Base-by-base conservation (phyloP, 1,140 invertebrate species). In the Diabrotica undecimpunctata region DNA sequence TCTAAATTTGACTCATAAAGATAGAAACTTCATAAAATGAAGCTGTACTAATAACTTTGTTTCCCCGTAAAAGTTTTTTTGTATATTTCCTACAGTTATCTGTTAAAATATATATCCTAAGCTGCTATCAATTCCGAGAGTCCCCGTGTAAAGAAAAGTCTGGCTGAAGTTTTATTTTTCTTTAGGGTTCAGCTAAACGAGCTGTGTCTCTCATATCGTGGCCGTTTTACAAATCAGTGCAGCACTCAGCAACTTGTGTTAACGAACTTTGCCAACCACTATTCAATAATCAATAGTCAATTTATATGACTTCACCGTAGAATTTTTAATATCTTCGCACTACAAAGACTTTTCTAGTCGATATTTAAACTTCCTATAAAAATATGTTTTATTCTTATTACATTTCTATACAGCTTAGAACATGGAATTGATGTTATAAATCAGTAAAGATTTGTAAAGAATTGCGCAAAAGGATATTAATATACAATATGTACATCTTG, bases 261-360 rank as follows among this genome's bases (percentile, higher is more conserved):
- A 62, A 62, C 61, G 61, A 62, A 62, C 61, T 62, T 62, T 54
- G 12, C 51, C 52, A 62, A 52, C 51, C 53, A 62, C 61, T 52
- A 50, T 54, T 62, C 61, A 62, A 62, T 54, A 62, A 52, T 62
- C 61, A 62, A 62, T 62, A 62, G 61, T 52, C 61, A 62, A 62
- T 62, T 54, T 62, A 62, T 62, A 62, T 25, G 25, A 25, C 4
- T 25, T 25, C 25, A 4, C 25, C 25, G 25, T 25, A 25, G 25
- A 25, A 25, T 25, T 25, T 25, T 25, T 25, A 25, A 25, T 25
- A 25, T 25, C 25, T 25, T 25, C 25, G 25, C 25, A 25, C 25
- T 25, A 25, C 25, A 25, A 25, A 25, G 25, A 25, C 25, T 25
- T 25, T 25, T 25, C 25, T 25, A 25, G 25, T 25, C 25, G 25